Evolutionary conservation across 2,797 vertebrate genomes (phyloP), one percentile per base, ranked within the genome.

Genomic region (Borostomias antarcticus): DNA sequence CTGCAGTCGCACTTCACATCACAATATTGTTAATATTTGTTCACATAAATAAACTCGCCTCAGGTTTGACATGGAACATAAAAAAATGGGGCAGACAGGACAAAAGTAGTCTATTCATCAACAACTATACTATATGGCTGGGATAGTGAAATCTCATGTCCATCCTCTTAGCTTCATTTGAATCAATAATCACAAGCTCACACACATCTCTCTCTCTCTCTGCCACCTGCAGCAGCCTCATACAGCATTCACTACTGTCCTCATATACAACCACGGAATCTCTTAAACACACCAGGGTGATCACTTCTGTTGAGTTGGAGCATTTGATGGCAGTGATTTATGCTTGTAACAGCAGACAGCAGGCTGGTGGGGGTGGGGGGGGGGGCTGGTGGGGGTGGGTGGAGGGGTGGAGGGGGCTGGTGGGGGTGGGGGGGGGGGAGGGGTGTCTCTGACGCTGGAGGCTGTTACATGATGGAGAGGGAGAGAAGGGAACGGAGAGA

Each of bases 391-490:
- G 33, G 10, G 33, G 33, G 33, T 6, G 33, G n/a, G n/a, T n/a
- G n/a, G n/a, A n/a, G n/a, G n/a, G n/a, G n/a, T n/a, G n/a, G n/a
- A n/a, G n/a, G n/a, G n/a, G n/a, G n/a, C n/a, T n/a, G 37, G 37
- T 9, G 6, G 37, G 2, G 45, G 45, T 17, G 53, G 64, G 73
- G 79, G 77, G 63, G 28, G 59, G 53, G 62, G 51, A 45, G 4
- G 61, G 52, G 51, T 69, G 76, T 64, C 71, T 82, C 48, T 82
- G 83, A 83, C 6, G 68, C 76, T 72, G 63, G 58, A 69, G 56
- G 13, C 65, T 76, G 11, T 17, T 8, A 30, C 29, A 13, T 17
- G 26, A 4, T 9, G 30, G 13, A 7, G 9, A 19, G 15, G 30
- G 54, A 33, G 32, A 35, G 17, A 4, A 11, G 30, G 40, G 40